Percentiles rank a stretch among this genome's conserved stretches.
Conservation (phyloP, 2,113 vertebrate species). For the Thymallus thymallus region DNA sequence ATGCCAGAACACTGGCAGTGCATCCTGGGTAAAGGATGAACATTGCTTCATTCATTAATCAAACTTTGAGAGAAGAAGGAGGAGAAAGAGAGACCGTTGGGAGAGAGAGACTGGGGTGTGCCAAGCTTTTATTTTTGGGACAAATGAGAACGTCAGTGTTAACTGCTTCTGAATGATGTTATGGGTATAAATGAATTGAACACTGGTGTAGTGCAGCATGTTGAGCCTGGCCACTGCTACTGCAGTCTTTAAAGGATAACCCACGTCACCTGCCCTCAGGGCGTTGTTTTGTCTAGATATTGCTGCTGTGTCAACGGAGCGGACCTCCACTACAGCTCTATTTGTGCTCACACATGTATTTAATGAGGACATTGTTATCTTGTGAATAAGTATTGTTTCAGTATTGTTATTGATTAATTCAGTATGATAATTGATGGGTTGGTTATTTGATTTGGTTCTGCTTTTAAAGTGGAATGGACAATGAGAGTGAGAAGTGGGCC, state of each 20-base stretch:
- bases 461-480: conserved; percentile 33
- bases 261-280: not conserved
- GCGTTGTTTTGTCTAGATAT: not conserved
- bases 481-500: conserved; percentile 36
- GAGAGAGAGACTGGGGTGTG: not conserved
- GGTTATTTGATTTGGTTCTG: not conserved
- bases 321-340: not conserved
- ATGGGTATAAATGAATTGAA: not conserved
- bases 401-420: not conserved
- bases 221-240: not conserved
- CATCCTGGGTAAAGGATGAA: not conserved
- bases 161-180: not conserved
- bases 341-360: not conserved
- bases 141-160: not conserved
- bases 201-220: not conserved
- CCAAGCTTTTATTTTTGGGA: not conserved
- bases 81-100: not conserved
- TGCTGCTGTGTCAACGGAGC: not conserved
- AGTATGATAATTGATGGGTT: not conserved
- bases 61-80: not conserved
- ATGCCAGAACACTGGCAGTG: not conserved
- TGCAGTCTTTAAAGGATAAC: not conserved
- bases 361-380: not conserved
- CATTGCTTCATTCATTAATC: too few relatives aligned
- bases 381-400: not conserved